Conservation (phyloP, 1,140 invertebrate species). For the Drosophila ercepeae region DNA sequence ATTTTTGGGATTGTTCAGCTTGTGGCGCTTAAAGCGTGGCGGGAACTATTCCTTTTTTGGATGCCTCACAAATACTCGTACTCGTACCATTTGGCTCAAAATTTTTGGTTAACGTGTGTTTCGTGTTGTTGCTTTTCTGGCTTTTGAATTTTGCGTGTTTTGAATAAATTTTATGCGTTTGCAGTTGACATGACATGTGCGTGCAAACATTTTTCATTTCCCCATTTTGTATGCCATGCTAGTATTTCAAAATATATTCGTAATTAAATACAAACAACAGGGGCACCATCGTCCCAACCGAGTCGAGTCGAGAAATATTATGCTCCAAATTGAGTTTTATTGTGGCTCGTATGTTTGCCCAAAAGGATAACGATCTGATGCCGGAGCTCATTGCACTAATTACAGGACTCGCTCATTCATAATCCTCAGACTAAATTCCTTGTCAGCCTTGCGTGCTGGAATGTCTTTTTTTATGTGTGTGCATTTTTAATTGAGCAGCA, state of each 20-base stretch:
- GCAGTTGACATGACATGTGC: slow-evolving; percentile 81
- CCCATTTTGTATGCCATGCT: slow-evolving; percentile 75
- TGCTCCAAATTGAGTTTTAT: slow-evolving; percentile 76
- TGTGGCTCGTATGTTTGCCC: slow-evolving; percentile 52
- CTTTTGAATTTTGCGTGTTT: slow-evolving; percentile 73
- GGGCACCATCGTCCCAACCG: slow-evolving; percentile 3
- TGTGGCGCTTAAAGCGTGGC: slow-evolving; percentile 36
- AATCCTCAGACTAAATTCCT: slow-evolving; percentile 48
- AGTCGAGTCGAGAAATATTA: slow-evolving; percentile 44
- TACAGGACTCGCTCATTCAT: slow-evolving; percentile 62
- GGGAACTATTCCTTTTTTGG: slow-evolving; percentile 34
- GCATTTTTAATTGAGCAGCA: slow-evolving; percentile 37
- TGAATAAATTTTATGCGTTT: slow-evolving; percentile 81
- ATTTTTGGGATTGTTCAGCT: slow-evolving; percentile 14
- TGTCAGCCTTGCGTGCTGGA: slow-evolving; percentile 43
- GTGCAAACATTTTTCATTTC: slow-evolving; percentile 80
- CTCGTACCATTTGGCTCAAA: slow-evolving; percentile 6
- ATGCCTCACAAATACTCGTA: slow-evolving; percentile 10
- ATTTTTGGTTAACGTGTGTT: slow-evolving; percentile 66
- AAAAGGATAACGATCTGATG: slow-evolving; percentile 60
- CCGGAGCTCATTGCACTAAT: slow-evolving; percentile 69
- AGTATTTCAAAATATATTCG: slow-evolving; percentile 78
- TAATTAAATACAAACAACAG: slow-evolving; percentile 66
- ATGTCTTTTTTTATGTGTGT: slow-evolving; percentile 38
- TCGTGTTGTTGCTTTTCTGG: slow-evolving; percentile 54